Base-by-base conservation (phyloP, 1,140 invertebrate genomes). In the Chymomyza costata region DNA sequence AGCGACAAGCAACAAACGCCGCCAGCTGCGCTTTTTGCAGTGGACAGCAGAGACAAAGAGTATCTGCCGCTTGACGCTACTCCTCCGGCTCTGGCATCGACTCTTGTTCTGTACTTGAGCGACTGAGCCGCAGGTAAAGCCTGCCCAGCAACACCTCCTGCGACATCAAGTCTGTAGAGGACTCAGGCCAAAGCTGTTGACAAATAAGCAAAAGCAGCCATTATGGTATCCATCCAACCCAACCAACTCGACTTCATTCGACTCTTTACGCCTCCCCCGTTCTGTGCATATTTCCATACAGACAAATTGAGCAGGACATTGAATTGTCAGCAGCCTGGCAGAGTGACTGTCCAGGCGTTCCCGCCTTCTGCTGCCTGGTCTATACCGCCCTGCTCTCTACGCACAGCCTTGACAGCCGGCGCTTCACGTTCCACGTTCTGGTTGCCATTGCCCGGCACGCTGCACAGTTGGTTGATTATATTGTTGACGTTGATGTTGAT, bases 401-500 rank as follows among this genome's bases (percentile, higher is more conserved):
- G 66, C 71, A 70, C 34, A 62, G 49, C 61, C 70, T 66, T 76
- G 65, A 78, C 70, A 50, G 38, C 11, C 47, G 40, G 46, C 8
- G n/a, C 21, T 19, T 1, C 17, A n/a, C 14, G 10, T 10, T 35
- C 39, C 32, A 34, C 6, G 13, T 38, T 21, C 11, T 3, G n/a
- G 16, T 15, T 21, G 10, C 55, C 13, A 15, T 15, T 30, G 16
- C 28, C 56, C 17, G 15, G 25, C 31, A 40, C 44, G 25, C 46
- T 41, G 13, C 61, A 43, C 52, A 66, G 56, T 57, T 65, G 66
- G 45, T 61, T 74, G 74, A 74, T 82, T 81, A 80, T 81, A 74
- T 65, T 80, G 74, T 81, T 80, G 74, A 81, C 74, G 74, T 81
- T 81, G 74, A 80, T 65, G 73, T 80, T 80, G 73, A 80, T 82